Evolutionary conservation across 2,113 vertebrate genomes (phyloP), one percentile per base, ranked within the genome.

Genomic region (Verasper variegatus): DNA sequence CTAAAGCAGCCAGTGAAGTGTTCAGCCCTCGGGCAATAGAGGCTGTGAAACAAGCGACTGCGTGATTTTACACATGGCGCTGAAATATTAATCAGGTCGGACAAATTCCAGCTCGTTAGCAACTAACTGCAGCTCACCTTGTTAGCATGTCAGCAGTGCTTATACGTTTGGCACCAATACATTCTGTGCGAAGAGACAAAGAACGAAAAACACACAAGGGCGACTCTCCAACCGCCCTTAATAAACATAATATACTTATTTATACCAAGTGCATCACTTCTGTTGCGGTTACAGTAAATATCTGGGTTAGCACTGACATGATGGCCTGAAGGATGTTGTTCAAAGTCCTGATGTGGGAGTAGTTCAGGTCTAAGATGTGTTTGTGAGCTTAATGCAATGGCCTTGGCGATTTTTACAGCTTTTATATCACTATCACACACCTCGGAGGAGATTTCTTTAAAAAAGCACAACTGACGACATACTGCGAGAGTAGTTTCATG

Each of bases 1-100:
- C 26, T n/a, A 12, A 31, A 73, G 35, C 26, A 64, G 65, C 60
- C 70, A 58, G 0, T 61, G 45, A 68, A 42, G 15, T 66, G 52
- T 58, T 58, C 42, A 17, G n/a, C 56, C 56, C 49, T 52, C n/a
- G 3, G 67, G 60, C 58, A 24, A 47, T 59, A 42, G 45, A 21
- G 17, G 37, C 52, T 71, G 24, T 23, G 47, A 66, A 6, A 81
- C 73, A 35, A 27, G 8, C 14, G 14, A 55, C 15, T n/a, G 64
- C 42, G 12, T 31, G 23, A 24, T 27, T 56, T 73, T 20, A 62
- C 51, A 80, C 47, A 27, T 27, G 47, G 27, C 54, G 17, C 49
- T 37, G 54, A 71, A 14, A 26, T 7, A 14, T 60, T 15, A 4
- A 52, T 71, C 13, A 26, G 15, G 37, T 66, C 27, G 18, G 14